Conservation (phyloP, 2,888 invertebrate genomes). For the Amblyjoppa fuscipennis region DNA sequence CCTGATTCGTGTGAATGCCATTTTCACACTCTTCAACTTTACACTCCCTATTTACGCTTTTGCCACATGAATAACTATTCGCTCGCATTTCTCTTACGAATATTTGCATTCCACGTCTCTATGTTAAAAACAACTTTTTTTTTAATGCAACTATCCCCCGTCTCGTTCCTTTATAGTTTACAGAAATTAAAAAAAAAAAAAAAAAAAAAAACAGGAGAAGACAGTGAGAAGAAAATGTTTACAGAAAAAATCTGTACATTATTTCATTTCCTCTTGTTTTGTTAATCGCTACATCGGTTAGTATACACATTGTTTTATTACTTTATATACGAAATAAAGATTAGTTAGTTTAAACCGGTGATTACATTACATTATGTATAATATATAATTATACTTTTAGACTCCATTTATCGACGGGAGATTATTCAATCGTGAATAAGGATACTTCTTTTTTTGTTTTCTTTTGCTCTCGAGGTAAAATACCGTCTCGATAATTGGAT, state of each 20-base stretch:
- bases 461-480: background rate
- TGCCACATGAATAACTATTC: no score
- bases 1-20: no score
- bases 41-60: no score
- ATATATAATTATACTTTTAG: constrained; percentile 72
- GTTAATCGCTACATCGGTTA: constrained; percentile 70
- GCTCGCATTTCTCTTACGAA: no score
- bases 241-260: constrained; percentile 64
- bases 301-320: constrained; percentile 81
- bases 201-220: background rate
- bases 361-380: constrained; percentile 80
- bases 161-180: background rate
- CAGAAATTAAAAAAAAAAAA: background rate
- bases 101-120: no score
- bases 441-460: constrained; percentile 24
- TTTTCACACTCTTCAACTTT: no score
- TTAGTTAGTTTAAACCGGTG: constrained; percentile 78
- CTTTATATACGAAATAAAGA: constrained; percentile 80
- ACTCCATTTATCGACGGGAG: constrained; percentile 59
- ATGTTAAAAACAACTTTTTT: background rate
- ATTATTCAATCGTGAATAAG: constrained; percentile 66
- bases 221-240: constrained; percentile 22
- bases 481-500: constrained; percentile 37
- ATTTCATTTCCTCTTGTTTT: constrained; percentile 54
- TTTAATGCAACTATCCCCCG: background rate